phyloP scores from a whole-genome alignment of 2,888 invertebrate genomes.

The Drosophila kuntzei region DNA sequence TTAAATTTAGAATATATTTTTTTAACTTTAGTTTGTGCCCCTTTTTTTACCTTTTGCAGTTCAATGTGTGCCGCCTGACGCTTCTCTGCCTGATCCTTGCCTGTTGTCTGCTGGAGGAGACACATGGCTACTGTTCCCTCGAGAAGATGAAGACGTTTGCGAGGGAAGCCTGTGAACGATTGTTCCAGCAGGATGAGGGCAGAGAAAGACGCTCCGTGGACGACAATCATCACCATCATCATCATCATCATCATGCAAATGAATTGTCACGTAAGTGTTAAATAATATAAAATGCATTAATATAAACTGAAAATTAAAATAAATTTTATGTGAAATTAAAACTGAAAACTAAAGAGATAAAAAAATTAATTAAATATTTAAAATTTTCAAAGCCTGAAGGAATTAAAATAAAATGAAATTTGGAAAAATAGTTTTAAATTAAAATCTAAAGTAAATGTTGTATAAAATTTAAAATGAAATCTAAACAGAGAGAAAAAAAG shows the following conservation, averaged over 20 bases:
- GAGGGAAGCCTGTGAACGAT: conserved; percentile 83
- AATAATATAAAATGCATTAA: neutral
- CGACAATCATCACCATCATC: conserved; percentile 54
- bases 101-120: conserved; percentile 44
- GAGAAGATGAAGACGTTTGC: conserved; percentile 83
- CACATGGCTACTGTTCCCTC: conserved; percentile 77
- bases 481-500: no score
- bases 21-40: conserved; percentile 21
- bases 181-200: conserved; percentile 79
- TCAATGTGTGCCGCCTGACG: conserved; percentile 57
- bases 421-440: no score
- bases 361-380: neutral
- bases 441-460: no score
- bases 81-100: conserved; percentile 50
- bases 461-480: no score
- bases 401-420: neutral
- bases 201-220: conserved; percentile 77
- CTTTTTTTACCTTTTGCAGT: conserved; percentile 43
- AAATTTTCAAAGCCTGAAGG: no score
- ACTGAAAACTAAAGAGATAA: no score
- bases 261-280: conserved; percentile 15
- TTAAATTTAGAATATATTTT: conserved; percentile 27
- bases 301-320: neutral
- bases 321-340: no score
- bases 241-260: conserved; percentile 7